phyloP scores from a whole-genome alignment of 1,140 invertebrate genomes.

The Teleopsis dalmanni region DNA sequence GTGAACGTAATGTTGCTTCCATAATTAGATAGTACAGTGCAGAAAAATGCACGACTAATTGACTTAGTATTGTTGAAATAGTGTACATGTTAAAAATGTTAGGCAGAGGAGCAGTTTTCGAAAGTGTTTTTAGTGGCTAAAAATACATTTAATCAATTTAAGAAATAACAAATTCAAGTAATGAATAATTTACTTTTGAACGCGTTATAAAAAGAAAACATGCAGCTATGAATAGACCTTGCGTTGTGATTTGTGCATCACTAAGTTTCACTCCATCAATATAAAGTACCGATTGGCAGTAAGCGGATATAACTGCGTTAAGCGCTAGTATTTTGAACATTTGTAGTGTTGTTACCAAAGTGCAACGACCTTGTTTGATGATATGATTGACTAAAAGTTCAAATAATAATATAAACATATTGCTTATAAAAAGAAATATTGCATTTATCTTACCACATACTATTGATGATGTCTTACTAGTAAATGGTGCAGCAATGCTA shows the following conservation, averaged over 20 bases:
- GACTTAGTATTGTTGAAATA: slow-evolving; percentile 86
- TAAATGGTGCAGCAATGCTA: slow-evolving; percentile 98
- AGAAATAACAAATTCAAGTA: neutral
- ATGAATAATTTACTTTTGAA: slow-evolving; percentile 69
- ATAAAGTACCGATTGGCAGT: slow-evolving; percentile 97
- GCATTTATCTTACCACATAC: slow-evolving; percentile 72
- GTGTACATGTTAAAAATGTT: slow-evolving; percentile 99
- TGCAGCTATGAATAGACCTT: slow-evolving; percentile 85
- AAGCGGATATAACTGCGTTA: slow-evolving; percentile 96
- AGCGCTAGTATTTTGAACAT: slow-evolving; percentile 99
- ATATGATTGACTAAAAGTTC: slow-evolving; percentile 84
- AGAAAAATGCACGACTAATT: slow-evolving; percentile 93
- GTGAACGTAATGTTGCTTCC: slow-evolving; percentile 62
- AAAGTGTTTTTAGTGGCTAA: slow-evolving; percentile 87
- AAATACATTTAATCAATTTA: no score
- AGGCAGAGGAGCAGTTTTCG: slow-evolving; percentile 88
- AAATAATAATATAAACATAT: neutral
- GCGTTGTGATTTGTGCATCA: slow-evolving; percentile 93
- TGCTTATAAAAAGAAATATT: neutral
- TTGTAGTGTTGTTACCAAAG: slow-evolving; percentile 95
- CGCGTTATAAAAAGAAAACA: slow-evolving; percentile 98
- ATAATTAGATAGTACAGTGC: slow-evolving; percentile 85
- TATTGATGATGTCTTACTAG: slow-evolving; percentile 94
- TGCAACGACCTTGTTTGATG: slow-evolving; percentile 98
- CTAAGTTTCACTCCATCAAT: slow-evolving; percentile 97